Evolutionary conservation across 2,113 vertebrate genomes (phyloP).

Genomic region (Gyps fulvus): DNA sequence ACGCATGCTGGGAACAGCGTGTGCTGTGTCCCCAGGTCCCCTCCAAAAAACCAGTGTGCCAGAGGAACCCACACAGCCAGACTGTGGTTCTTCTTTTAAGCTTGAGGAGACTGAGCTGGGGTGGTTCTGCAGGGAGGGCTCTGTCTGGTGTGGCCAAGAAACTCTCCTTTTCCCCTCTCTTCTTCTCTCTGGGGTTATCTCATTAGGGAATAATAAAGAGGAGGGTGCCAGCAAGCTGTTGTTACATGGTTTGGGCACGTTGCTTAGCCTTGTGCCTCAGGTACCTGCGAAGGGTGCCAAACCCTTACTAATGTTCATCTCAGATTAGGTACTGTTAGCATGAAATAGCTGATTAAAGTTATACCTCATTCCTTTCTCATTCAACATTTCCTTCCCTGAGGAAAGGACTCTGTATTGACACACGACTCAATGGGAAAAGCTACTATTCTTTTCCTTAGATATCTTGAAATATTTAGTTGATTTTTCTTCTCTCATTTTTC

Average conservation of each 20-base stretch:
- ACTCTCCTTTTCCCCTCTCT: not conserved
- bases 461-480: not conserved
- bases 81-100: not conserved
- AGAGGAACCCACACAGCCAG: not conserved
- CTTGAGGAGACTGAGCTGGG: not conserved
- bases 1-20: accelerated
- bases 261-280: not conserved
- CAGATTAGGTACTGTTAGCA: not conserved
- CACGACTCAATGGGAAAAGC: not conserved
- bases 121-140: not conserved
- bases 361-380: not conserved
- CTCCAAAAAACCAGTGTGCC: not conserved
- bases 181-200: not conserved
- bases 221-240: not conserved
- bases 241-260: not conserved
- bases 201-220: not conserved
- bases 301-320: not conserved
- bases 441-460: not conserved
- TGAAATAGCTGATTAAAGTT: not conserved
- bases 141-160: not conserved
- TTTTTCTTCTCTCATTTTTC: not conserved
- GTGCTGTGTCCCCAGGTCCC: not conserved
- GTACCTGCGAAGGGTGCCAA: not conserved
- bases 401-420: not conserved
- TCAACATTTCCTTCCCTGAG: not conserved